Evolutionary conservation across 2,797 vertebrate genomes (phyloP).

Genomic region (Lepilemur ruficaudatus): DNA sequence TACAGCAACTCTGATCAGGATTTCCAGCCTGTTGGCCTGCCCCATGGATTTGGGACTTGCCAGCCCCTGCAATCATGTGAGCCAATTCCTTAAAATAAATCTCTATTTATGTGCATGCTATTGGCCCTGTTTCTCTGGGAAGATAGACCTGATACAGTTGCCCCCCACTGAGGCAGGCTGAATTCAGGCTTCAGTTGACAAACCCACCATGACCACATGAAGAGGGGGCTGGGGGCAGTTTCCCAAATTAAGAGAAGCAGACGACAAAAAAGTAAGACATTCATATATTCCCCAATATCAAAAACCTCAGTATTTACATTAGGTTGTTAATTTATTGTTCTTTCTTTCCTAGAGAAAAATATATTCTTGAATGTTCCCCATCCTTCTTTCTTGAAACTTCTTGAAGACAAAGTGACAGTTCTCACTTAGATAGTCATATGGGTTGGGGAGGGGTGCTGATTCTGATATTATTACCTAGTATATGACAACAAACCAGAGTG

Average conservation of each 20-base stretch:
- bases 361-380: neutral
- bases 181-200: neutral
- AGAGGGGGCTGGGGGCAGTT: accelerated
- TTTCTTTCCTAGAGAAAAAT: neutral
- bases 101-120: neutral
- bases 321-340: neutral
- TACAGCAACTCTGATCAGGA: accelerated
- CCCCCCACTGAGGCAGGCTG: neutral
- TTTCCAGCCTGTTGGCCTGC: neutral
- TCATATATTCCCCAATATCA: neutral
- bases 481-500: accelerated
- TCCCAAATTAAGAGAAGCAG: neutral
- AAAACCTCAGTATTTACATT: neutral
- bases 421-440: neutral
- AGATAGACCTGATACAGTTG: neutral
- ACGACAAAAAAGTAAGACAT: neutral
- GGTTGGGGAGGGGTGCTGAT: too few relatives aligned
- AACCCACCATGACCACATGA: too few relatives aligned
- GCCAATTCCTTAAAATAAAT: neutral
- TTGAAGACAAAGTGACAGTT: neutral
- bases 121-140: neutral
- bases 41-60: neutral
- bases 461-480: too few relatives aligned
- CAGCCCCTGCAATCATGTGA: neutral
- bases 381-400: neutral